A percentile compares a stretch with the other conserved stretches of the same genome.
Evolutionary conservation across 1,140 invertebrate species (phyloP).

Genomic region (Ceratina japonica): DNA sequence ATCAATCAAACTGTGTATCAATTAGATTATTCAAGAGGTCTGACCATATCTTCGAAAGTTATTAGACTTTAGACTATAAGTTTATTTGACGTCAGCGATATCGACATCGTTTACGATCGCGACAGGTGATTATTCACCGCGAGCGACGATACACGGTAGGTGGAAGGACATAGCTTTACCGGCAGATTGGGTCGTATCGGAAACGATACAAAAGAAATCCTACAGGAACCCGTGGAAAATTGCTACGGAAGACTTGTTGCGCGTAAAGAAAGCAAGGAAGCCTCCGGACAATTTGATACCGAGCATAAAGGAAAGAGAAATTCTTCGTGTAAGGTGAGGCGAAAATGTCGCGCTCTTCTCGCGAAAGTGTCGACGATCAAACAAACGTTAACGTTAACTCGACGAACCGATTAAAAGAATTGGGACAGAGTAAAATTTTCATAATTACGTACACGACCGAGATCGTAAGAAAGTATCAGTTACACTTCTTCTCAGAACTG

Average conservation of each 20-base stretch:
- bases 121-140: conserved; percentile 25
- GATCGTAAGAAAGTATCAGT: background rate
- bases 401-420: too few relatives aligned
- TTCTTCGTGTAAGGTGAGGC: conserved; percentile 61
- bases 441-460: background rate
- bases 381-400: too few relatives aligned
- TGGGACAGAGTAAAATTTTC: background rate
- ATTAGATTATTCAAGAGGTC: conserved; percentile 52
- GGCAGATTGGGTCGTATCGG: conserved; percentile 59
- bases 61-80: background rate
- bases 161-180: conserved; percentile 47
- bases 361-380: background rate
- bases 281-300: conserved; percentile 56
- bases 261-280: conserved; percentile 28
- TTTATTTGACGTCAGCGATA: background rate
- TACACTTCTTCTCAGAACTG: conserved; percentile 57
- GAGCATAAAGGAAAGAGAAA: conserved; percentile 64
- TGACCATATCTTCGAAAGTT: background rate
- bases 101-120: background rate
- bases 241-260: conserved; percentile 7
- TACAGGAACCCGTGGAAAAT: conserved; percentile 62
- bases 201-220: conserved; percentile 59
- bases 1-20: conserved; percentile 55
- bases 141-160: conserved; percentile 8
- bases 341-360: background rate